Evolutionary conservation across 2,113 vertebrate species (phyloP).

Genomic region (Barnardius zonarius): DNA sequence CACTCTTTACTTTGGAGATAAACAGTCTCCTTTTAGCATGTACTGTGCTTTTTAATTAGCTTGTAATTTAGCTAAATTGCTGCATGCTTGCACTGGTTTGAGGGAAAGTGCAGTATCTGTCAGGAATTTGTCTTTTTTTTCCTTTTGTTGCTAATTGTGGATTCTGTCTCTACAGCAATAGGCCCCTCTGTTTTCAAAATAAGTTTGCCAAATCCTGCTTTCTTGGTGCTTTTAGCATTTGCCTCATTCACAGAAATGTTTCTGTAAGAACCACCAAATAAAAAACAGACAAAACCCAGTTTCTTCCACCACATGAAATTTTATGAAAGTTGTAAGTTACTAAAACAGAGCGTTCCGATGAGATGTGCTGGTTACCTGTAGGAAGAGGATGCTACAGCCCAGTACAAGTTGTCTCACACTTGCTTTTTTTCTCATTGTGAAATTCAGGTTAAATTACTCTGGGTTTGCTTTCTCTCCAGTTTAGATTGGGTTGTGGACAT

Average conservation of each 20-base stretch:
- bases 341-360: neutral
- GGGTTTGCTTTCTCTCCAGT: constrained; percentile 27
- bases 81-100: neutral
- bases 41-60: neutral
- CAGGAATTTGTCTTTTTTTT: neutral
- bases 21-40: neutral
- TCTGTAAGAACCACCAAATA: neutral
- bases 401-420: neutral
- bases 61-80: neutral
- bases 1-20: neutral
- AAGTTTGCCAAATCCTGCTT: neutral
- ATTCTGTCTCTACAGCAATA: neutral
- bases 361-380: neutral
- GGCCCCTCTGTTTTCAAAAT: neutral
- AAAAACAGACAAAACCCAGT: neutral
- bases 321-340: neutral
- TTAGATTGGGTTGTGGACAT: neutral
- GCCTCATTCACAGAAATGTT: neutral
- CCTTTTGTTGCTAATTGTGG: neutral
- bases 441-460: neutral
- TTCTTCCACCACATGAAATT: neutral
- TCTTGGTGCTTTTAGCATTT: neutral
- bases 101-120: neutral
- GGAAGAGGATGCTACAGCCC: neutral
- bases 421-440: neutral